Evolutionary conservation across 2,113 vertebrate species (phyloP).

Genomic region (Scalopus aquaticus): DNA sequence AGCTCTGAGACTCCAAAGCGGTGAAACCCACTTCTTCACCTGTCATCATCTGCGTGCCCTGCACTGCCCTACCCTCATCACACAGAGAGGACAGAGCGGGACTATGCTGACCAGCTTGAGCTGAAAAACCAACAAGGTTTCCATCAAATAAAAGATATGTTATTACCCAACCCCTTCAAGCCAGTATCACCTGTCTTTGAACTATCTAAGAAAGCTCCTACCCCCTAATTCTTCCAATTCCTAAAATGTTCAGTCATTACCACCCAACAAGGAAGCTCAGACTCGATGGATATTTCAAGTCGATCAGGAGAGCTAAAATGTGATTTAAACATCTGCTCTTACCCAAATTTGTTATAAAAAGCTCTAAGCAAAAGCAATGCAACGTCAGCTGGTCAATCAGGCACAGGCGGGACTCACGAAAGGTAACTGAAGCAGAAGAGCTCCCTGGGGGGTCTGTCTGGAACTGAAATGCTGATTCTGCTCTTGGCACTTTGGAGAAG

Average conservation of each 20-base stretch:
- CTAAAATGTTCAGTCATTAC: slow-evolving; percentile 1
- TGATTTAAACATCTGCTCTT: slow-evolving; percentile 26
- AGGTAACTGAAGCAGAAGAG: neutral
- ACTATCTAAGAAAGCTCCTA: neutral
- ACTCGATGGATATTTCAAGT: neutral
- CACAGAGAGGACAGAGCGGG: neutral
- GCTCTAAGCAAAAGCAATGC: neutral
- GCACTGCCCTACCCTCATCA: neutral
- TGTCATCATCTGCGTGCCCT: neutral
- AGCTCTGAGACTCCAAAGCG: neutral
- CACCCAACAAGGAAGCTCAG: neutral
- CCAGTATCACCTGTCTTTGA: slow-evolving; percentile 18
- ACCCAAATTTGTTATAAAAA: neutral
- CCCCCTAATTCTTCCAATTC: slow-evolving; percentile 18
- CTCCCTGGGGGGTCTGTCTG: neutral
- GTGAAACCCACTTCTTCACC: neutral
- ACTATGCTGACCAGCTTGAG: neutral
- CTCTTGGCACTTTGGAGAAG: neutral
- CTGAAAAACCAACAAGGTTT: neutral
- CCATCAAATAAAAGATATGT: slow-evolving; percentile 13
- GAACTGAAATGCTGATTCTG: neutral
- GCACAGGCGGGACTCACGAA: neutral
- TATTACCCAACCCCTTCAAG: neutral
- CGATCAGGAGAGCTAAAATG: neutral
- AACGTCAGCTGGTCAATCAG: neutral